phyloP scores from a whole-genome alignment of 2,888 invertebrate genomes.

The Plebejus argus region DNA sequence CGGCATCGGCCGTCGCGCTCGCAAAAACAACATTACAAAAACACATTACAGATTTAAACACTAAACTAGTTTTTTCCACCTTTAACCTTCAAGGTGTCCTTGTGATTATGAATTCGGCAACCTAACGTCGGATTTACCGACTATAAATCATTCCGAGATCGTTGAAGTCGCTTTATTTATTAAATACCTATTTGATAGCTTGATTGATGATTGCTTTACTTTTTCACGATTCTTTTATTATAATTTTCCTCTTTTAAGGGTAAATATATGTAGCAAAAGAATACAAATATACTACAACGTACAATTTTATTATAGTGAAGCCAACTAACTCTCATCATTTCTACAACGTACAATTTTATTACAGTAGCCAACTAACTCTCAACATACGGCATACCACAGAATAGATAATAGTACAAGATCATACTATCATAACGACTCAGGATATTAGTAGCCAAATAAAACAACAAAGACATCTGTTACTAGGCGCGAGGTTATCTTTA shows the following conservation, averaged over 20 bases:
- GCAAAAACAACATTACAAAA: conserved; percentile 14
- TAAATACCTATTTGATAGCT: neutral
- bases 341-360: too few relatives aligned
- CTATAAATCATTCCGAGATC: neutral
- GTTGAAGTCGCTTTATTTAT: conserved; percentile 4
- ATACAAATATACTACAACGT: too few relatives aligned
- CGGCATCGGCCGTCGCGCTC: neutral
- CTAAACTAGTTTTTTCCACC: conserved; percentile 32
- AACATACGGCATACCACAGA: too few relatives aligned
- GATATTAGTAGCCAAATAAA: conserved; percentile 8
- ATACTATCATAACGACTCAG: neutral
- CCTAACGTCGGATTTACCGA: conserved; percentile 11
- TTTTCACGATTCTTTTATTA: neutral
- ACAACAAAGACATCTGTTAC: neutral
- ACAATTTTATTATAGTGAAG: too few relatives aligned
- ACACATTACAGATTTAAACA: conserved; percentile 18
- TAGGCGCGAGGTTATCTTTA: neutral
- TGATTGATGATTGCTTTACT: neutral
- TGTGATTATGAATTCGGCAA: conserved; percentile 32
- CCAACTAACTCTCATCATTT: too few relatives aligned
- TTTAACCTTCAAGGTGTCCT: conserved; percentile 33
- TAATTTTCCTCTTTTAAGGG: neutral
- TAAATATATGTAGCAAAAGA: too few relatives aligned
- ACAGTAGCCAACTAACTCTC: neutral
- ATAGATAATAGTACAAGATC: too few relatives aligned